phyloP scores from a whole-genome alignment of 2,888 invertebrate species.

The Ferrisia virgata region DNA sequence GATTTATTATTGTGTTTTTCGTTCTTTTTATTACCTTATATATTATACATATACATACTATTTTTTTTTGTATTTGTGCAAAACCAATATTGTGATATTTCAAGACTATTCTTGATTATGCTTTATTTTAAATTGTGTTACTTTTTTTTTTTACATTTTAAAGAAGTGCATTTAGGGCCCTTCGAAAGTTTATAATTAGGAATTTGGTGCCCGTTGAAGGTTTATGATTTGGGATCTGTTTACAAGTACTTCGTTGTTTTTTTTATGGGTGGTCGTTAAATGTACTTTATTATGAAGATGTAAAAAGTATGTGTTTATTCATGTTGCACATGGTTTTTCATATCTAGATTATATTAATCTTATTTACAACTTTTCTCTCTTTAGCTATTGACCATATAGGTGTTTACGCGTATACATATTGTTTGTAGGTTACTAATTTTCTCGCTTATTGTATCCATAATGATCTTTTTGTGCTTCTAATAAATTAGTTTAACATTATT shows the following conservation, averaged over 20 bases:
- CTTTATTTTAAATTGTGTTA: background rate
- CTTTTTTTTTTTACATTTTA: constrained; percentile 29
- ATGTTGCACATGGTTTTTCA: constrained; percentile 45
- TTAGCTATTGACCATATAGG: constrained; percentile 24
- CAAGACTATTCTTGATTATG: constrained; percentile 39
- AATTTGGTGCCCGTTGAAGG: background rate
- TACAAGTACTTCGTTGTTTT: background rate
- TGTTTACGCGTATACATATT: background rate
- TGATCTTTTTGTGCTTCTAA: constrained; percentile 19
- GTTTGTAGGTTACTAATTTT: constrained; percentile 18
- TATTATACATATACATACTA: too few relatives aligned
- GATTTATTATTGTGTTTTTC: background rate
- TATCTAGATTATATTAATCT: constrained; percentile 46
- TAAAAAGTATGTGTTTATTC: constrained; percentile 38
- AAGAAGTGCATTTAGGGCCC: constrained; percentile 34
- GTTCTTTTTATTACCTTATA: background rate
- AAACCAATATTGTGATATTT: constrained; percentile 35
- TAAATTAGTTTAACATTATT: background rate
- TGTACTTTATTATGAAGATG: constrained; percentile 40
- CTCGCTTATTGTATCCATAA: constrained; percentile 12
- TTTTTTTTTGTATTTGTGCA: constrained; percentile 13
- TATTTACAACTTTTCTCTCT: constrained; percentile 21
- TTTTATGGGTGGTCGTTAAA: background rate
- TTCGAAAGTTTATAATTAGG: background rate
- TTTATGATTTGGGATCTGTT: too few relatives aligned